Percentiles rank a stretch among this genome's conserved stretches.
Conservation (phyloP, 1,140 invertebrate species). For the Drosophila asahinai region DNA sequence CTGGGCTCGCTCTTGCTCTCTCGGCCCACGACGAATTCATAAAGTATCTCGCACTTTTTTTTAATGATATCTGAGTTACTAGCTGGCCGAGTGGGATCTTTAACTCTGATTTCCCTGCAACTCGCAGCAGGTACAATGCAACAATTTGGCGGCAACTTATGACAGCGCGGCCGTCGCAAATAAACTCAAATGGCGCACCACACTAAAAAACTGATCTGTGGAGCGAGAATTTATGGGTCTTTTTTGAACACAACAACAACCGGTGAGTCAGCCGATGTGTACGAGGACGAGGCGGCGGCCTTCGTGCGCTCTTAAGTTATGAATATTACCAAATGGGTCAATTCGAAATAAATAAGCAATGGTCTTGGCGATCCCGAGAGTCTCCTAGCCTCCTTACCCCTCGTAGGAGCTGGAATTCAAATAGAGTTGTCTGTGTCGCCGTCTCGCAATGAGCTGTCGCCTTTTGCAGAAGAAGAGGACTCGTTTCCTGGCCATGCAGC, state of each 20-base stretch:
- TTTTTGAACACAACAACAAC: conserved; percentile 37
- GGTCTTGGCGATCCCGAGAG: conserved; percentile 29
- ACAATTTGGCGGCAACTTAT: conserved; percentile 84
- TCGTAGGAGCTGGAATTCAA: conserved; percentile 29
- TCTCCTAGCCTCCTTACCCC: conserved; percentile 8
- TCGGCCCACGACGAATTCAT: conserved; percentile 79
- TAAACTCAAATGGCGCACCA: conserved; percentile 64
- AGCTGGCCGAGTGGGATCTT: conserved; percentile 44
- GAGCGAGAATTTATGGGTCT: conserved; percentile 76
- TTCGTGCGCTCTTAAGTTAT: conserved; percentile 80
- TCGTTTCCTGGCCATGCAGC: conserved; percentile 38
- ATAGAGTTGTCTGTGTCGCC: conserved; percentile 81
- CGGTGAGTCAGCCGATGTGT: conserved; percentile 19
- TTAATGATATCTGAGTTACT: conserved; percentile 83
- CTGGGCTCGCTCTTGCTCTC: conserved; percentile 6
- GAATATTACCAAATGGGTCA: conserved; percentile 84
- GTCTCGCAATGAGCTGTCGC: conserved; percentile 79
- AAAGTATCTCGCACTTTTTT: conserved; percentile 82
- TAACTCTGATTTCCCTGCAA: conserved; percentile 42
- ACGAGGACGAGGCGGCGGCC: conserved; percentile 56
- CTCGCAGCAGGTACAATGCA: conserved; percentile 81
- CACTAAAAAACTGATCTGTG: conserved; percentile 60
- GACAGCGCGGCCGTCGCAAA: conserved; percentile 72
- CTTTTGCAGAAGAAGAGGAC: conserved; percentile 22
- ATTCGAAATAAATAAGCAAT: conserved; percentile 83